These are phyloP conservation scores for Dynastes grantii DNA, from an alignment of 2,888 invertebrate species.

Conservation along the genomic window DNA sequence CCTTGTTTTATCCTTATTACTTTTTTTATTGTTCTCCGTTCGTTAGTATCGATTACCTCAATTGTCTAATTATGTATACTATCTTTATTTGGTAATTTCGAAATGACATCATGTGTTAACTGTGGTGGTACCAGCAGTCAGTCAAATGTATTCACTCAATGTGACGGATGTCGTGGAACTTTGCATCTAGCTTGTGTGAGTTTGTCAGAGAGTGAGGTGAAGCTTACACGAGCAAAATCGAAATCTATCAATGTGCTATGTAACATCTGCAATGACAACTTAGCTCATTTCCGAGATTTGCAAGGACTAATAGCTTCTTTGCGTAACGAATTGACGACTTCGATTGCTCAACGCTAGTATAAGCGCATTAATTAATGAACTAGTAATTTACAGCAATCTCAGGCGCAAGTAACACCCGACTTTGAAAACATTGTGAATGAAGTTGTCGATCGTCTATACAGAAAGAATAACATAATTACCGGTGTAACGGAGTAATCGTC, in stretches of 20 bases:
- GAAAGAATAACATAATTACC: not conserved
- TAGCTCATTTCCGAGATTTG: not conserved
- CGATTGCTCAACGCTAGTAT: not conserved
- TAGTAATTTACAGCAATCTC: not conserved
- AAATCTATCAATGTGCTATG: not conserved
- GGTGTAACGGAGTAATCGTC: not conserved
- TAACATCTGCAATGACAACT: not conserved
- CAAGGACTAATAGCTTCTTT: not conserved
- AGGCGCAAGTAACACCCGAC: not conserved
- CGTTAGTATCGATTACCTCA: too few species aligned
- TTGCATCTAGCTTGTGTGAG: not conserved
- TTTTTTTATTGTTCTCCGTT: too few species aligned
- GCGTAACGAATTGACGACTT: not conserved
- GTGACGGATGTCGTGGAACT: not conserved
- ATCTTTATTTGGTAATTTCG: too few species aligned
- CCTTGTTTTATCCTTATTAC: too few species aligned
- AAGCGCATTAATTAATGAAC: not conserved
- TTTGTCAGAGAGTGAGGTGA: not conserved
- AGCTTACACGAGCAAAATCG: not conserved
- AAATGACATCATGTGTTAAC: too few species aligned
- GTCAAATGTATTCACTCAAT: not conserved
- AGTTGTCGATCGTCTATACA: not conserved
- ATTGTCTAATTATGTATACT: too few species aligned
- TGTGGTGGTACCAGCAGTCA: too few species aligned
- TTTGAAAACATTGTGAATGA: not conserved